phyloP scores from a whole-genome alignment of 2,797 vertebrate species.

The Lithobates sylvaticus region DNA sequence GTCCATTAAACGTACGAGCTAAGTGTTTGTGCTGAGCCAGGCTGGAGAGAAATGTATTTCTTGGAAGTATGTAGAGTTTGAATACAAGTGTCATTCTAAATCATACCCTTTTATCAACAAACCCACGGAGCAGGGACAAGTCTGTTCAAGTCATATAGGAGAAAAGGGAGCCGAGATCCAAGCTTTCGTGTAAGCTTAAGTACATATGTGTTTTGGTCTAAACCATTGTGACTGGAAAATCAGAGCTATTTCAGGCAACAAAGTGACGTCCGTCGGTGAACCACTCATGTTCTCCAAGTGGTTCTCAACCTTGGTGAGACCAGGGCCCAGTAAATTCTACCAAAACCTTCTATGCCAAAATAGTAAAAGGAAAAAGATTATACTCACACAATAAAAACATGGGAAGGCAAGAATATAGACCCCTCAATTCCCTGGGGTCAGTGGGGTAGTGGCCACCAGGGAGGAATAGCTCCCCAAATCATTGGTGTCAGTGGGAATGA shows the following conservation, averaged over 20 bases:
- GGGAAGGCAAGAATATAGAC: too few species aligned
- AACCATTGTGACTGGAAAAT: not conserved
- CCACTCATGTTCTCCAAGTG: too few species aligned
- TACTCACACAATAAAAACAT: too few species aligned
- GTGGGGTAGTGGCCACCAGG: too few species aligned
- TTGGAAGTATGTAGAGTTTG: not conserved
- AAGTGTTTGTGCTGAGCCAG: not conserved
- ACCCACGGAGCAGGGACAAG: not conserved
- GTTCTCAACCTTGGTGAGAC: too few species aligned
- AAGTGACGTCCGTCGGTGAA: not conserved
- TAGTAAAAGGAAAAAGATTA: too few species aligned
- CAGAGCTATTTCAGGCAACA: not conserved
- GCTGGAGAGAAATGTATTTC: not conserved
- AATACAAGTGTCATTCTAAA: conserved; percentile 8
- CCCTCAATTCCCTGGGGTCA: too few species aligned
- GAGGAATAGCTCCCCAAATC: too few species aligned
- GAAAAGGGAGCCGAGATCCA: not conserved
- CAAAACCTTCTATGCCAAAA: too few species aligned
- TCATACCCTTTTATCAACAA: conserved; percentile 10
- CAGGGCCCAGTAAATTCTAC: too few species aligned
- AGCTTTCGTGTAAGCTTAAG: not conserved
- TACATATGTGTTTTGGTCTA: not conserved
- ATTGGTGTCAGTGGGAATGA: too few species aligned
- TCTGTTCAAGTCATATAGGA: not conserved
- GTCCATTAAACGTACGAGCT: not conserved